phyloP scores from a whole-genome alignment of 2,888 invertebrate genomes.

The Ypsolopha scabrella region DNA sequence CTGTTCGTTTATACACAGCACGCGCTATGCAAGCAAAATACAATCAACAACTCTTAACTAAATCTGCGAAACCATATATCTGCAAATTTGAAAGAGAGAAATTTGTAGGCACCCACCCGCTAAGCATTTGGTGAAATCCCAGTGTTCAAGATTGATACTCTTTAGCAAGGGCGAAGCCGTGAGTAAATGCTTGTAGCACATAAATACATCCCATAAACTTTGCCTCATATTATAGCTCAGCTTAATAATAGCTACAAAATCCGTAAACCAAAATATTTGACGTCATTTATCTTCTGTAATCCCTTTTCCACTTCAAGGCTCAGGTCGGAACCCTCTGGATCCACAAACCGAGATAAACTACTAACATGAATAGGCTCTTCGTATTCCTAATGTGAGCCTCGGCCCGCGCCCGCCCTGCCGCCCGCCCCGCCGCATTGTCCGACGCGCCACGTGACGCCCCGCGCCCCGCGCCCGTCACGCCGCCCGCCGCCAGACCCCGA shows the following conservation, averaged over 20 bases:
- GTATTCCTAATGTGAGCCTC: not conserved
- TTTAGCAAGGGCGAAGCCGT: too few species aligned
- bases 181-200: too few species aligned
- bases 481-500: conserved; percentile 11
- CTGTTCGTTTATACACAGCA: too few species aligned
- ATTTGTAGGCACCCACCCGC: not conserved
- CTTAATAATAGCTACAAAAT: not conserved
- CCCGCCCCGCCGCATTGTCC: not conserved
- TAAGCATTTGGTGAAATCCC: not conserved
- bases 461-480: conserved; percentile 1
- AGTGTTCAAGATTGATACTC: too few species aligned
- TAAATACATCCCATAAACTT: too few species aligned
- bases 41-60: too few species aligned
- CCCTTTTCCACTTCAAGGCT: conserved; percentile 5
- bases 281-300: conserved; percentile 5
- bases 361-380: conserved; percentile 3
- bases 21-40: too few species aligned
- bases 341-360: conserved; percentile 5
- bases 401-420: not conserved
- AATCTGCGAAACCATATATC: too few species aligned
- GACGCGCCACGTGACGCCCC: not conserved
- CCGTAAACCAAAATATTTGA: conserved; percentile 1
- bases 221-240: not conserved
- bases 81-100: too few species aligned
- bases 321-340: conserved; percentile 4